Percentiles rank a stretch among this genome's conserved stretches.
These are phyloP conservation scores for Odontamblyopus rebecca DNA, from an alignment of 2,797 vertebrate genomes.

Conservation along the genomic window DNA sequence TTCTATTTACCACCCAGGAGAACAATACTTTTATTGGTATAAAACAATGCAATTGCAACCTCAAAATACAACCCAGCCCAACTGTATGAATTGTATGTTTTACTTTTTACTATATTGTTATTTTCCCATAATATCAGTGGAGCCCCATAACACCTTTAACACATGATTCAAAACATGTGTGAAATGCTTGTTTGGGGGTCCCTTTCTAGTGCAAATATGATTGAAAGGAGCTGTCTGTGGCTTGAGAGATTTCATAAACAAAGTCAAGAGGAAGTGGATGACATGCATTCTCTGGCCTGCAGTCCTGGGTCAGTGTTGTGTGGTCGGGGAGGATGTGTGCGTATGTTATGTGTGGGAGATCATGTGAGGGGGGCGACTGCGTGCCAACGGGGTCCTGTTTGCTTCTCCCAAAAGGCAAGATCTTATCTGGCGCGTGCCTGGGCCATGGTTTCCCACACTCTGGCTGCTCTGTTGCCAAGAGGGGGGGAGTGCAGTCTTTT, in stretches of 20 bases:
- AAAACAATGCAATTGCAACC: not conserved
- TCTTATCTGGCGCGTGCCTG: slow-evolving; percentile 88
- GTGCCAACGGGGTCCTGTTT: slow-evolving; percentile 78
- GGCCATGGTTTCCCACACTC: slow-evolving; percentile 88
- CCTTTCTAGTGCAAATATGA: slow-evolving; percentile 14
- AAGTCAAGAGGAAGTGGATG: slow-evolving; percentile 53
- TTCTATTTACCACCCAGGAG: slow-evolving; percentile 2
- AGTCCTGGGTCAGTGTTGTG: slow-evolving; percentile 33
- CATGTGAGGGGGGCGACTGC: slow-evolving; percentile 33
- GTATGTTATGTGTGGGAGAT: slow-evolving; percentile 18
- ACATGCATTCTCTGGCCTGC: slow-evolving; percentile 40
- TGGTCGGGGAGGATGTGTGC: slow-evolving; percentile 42
- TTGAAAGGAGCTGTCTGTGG: slow-evolving; percentile 32
- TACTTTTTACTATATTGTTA: not conserved
- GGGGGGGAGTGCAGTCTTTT: slow-evolving; percentile 44
- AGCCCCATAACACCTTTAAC: not conserved
- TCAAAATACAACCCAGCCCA: not conserved
- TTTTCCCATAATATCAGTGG: not conserved
- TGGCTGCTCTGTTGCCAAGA: slow-evolving; percentile 79
- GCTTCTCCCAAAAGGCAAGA: slow-evolving; percentile 81
- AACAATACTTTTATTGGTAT: not conserved
- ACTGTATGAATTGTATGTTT: not conserved
- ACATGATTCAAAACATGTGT: slow-evolving; percentile 14
- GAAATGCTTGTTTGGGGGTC: slow-evolving; percentile 16
- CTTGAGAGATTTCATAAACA: slow-evolving; percentile 48